Percentiles rank a stretch among this genome's conserved stretches.
These are phyloP conservation scores for Sternarchorhynchus goeldii DNA, from an alignment of 2,797 vertebrate genomes.

Conservation along the genomic window DNA sequence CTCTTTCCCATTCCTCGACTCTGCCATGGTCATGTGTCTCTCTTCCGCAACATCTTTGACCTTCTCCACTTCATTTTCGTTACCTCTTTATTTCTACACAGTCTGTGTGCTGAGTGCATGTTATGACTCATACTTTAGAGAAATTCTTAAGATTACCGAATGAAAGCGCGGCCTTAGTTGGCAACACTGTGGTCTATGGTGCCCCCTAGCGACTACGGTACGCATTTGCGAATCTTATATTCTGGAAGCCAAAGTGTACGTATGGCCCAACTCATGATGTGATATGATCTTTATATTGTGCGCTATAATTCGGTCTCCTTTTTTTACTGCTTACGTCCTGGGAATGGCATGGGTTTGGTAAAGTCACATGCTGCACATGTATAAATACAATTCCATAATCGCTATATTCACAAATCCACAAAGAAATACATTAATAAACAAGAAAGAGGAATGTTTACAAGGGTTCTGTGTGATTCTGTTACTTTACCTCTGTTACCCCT, in stretches of 20 bases:
- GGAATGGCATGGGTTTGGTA: no score
- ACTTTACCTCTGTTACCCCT: not conserved
- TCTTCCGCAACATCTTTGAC: slow-evolving; percentile 12
- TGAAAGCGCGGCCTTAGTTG: not conserved
- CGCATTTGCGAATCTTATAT: not conserved
- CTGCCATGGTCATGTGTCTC: not conserved
- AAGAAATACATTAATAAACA: slow-evolving; percentile 13
- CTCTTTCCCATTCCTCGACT: slow-evolving; percentile 26
- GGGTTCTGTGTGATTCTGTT: slow-evolving; percentile 14
- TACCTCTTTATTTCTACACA: slow-evolving; percentile 8
- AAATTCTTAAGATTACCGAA: not conserved
- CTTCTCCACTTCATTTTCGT: slow-evolving; percentile 5
- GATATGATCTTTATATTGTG: no score
- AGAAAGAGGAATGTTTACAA: not conserved
- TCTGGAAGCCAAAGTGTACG: not conserved
- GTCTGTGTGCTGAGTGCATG: not conserved
- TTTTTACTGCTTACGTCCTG: no score
- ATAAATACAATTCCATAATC: no score
- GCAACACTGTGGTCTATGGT: slow-evolving; percentile 35
- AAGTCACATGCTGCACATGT: no score
- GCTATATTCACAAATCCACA: no score
- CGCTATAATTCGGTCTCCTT: no score
- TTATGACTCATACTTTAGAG: not conserved
- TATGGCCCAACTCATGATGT: not conserved
- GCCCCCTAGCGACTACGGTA: slow-evolving; percentile 32